A percentile compares a stretch with the other conserved stretches of the same genome.
phyloP scores from a whole-genome alignment of 2,888 invertebrate species.

The Mesoligia furuncula region DNA sequence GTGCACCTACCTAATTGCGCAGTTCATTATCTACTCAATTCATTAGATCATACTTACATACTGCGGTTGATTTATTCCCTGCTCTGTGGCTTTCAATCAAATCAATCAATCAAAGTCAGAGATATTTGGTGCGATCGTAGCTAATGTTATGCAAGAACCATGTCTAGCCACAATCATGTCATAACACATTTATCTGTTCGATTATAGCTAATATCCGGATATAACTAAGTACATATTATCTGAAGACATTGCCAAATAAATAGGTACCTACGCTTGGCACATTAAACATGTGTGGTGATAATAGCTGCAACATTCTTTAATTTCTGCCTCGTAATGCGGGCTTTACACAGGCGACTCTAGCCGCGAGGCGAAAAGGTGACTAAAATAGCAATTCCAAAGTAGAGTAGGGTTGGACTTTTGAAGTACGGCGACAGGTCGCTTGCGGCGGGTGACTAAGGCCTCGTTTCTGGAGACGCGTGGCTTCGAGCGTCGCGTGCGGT shows the following conservation, averaged over 20 bases:
- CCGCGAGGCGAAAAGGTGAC: too few species aligned
- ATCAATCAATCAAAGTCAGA: not conserved
- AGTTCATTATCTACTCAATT: not conserved
- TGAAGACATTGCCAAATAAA: not conserved
- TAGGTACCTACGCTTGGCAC: not conserved
- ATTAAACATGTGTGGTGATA: not conserved
- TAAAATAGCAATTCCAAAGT: too few species aligned
- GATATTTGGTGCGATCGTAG: too few species aligned
- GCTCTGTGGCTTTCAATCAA: not conserved
- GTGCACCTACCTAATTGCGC: not conserved
- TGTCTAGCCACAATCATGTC: not conserved
- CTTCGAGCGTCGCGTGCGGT: too few species aligned
- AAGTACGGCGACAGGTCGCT: too few species aligned
- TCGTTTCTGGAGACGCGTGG: too few species aligned
- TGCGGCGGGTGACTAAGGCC: too few species aligned
- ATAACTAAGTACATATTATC: not conserved
- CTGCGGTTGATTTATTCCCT: not conserved
- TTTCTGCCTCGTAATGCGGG: not conserved
- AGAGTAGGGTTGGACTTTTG: too few species aligned
- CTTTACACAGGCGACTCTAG: too few species aligned
- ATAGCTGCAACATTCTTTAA: not conserved
- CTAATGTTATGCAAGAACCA: not conserved
- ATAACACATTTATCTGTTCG: not conserved
- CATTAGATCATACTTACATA: not conserved
- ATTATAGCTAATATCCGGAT: not conserved